Conservation (phyloP, 2,888 invertebrate genomes). For the Hydroisotoma schaefferi region DNA sequence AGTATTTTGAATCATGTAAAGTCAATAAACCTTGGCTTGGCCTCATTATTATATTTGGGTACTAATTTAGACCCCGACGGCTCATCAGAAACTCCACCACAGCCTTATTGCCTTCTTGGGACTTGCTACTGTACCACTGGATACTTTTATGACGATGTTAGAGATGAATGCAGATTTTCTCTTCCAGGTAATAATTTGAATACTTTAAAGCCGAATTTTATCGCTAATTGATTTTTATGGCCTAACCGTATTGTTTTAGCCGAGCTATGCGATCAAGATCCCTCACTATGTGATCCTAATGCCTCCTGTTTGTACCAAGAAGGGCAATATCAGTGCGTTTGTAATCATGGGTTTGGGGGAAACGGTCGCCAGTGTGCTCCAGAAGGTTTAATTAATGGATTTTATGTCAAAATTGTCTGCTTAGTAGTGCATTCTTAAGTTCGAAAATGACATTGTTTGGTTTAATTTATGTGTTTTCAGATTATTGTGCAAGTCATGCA, state of each 20-base stretch:
- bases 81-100: constrained; percentile 50
- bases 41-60: too few species aligned
- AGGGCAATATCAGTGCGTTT: constrained; percentile 65
- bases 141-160: constrained; percentile 55
- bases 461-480: constrained; percentile 22
- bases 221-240: too few species aligned
- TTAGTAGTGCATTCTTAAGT: constrained; percentile 21
- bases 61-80: constrained; percentile 49
- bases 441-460: neutral
- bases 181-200: too few species aligned
- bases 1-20: constrained; percentile 33
- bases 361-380: constrained; percentile 74
- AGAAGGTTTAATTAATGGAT: constrained; percentile 53
- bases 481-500: constrained; percentile 45
- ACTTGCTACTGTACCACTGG: constrained; percentile 62
- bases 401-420: constrained; percentile 27
- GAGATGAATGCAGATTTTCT: constrained; percentile 48
- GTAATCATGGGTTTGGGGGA: constrained; percentile 75
- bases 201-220: too few species aligned
- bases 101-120: constrained; percentile 56
- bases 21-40: too few species aligned
- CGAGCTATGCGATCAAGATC: constrained; percentile 20
- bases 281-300: constrained; percentile 64
- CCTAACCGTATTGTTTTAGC: neutral
- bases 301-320: constrained; percentile 65